Evolutionary conservation across 1,140 invertebrate species (phyloP).

Genomic region (Sinonovacula constricta): DNA sequence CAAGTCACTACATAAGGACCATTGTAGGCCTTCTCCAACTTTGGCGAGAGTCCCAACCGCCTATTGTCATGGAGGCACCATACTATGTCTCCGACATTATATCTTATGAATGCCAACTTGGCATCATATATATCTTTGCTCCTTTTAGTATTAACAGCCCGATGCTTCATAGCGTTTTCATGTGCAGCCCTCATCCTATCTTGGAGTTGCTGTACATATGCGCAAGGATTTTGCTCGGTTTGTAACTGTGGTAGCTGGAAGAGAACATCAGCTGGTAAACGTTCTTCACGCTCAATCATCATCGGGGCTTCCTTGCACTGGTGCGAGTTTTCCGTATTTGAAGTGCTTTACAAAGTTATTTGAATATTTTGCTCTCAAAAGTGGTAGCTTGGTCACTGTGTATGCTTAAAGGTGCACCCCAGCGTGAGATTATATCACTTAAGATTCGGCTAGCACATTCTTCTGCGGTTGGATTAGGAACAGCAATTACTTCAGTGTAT

Average conservation of each 20-base stretch:
- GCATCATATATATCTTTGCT: constrained; percentile 31
- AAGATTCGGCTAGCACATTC: constrained; percentile 1
- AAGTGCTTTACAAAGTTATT: too few species aligned
- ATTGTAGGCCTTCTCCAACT: constrained; percentile 11
- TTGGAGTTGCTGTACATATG: too few species aligned
- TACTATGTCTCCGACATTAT: constrained; percentile 10
- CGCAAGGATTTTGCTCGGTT: not conserved
- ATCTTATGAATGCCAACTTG: constrained; percentile 1
- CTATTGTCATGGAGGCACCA: constrained; percentile 22
- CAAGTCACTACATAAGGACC: constrained; percentile 7
- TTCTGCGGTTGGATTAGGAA: not conserved
- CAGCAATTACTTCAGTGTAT: constrained; percentile 1
- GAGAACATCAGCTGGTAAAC: not conserved
- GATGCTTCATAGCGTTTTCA: constrained; percentile 6
- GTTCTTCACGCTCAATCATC: constrained; percentile 6
- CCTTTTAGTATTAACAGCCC: too few species aligned
- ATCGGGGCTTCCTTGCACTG: too few species aligned
- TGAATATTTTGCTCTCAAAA: too few species aligned
- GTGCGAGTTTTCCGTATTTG: too few species aligned
- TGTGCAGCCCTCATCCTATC: too few species aligned
- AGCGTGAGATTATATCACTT: constrained; percentile 10
- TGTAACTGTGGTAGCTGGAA: too few species aligned
- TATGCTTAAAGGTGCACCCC: too few species aligned
- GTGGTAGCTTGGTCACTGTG: constrained; percentile 7
- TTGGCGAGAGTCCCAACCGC: not conserved